Evolutionary conservation across 2,797 vertebrate genomes (phyloP).

Genomic region (Amphiprion clarkii): DNA sequence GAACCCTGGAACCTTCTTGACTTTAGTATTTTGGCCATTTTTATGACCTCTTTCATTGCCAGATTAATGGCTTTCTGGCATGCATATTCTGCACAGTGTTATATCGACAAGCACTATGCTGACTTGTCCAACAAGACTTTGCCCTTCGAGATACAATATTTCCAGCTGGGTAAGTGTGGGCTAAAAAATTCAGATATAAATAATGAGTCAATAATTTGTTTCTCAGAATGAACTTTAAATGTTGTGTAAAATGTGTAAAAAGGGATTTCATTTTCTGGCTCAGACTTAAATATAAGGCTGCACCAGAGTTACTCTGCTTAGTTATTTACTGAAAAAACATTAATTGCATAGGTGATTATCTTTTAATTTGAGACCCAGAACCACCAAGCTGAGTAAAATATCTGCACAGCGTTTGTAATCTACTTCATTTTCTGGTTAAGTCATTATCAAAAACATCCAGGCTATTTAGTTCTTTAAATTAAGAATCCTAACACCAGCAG

Average conservation of each 20-base stretch:
- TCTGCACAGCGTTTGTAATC: too few relatives aligned
- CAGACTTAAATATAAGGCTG: background rate
- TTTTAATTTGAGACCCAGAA: background rate
- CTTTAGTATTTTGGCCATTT: slow-evolving; percentile 96
- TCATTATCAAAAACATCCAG: background rate
- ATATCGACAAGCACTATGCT: slow-evolving; percentile 88
- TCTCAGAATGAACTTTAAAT: background rate
- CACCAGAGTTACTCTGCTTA: background rate
- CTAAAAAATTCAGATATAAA: background rate
- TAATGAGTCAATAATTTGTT: background rate
- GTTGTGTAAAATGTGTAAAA: too few relatives aligned
- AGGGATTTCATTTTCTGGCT: too few relatives aligned
- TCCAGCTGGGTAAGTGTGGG: slow-evolving; percentile 91
- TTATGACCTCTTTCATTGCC: slow-evolving; percentile 94
- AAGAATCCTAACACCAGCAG: background rate
- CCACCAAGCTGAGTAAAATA: background rate
- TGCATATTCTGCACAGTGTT: slow-evolving; percentile 92
- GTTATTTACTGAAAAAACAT: background rate
- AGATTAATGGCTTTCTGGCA: slow-evolving; percentile 98
- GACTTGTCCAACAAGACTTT: slow-evolving; percentile 88
- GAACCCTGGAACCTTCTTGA: slow-evolving; percentile 98
- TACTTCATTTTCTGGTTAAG: background rate
- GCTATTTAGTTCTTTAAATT: background rate
- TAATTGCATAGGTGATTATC: background rate
- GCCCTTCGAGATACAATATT: slow-evolving; percentile 93